Percentiles rank a stretch among this genome's conserved stretches.
phyloP scores from a whole-genome alignment of 2,888 invertebrate species.

The Cheiracanthium punctorium region DNA sequence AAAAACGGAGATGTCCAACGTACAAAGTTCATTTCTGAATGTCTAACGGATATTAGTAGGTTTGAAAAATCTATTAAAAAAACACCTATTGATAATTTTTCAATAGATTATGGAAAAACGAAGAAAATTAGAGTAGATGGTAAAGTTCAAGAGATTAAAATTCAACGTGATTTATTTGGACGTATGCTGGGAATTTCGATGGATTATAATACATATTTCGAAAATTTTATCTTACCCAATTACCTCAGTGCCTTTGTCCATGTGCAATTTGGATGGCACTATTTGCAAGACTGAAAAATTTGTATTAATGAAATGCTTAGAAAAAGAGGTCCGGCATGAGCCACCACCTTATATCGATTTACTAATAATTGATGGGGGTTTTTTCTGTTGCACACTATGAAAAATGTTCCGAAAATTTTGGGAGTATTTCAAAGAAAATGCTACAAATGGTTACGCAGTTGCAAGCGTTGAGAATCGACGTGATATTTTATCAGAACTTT shows the following conservation, averaged over 20 bases:
- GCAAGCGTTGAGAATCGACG: neutral
- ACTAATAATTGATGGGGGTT: neutral
- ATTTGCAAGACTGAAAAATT: neutral
- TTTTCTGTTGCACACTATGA: neutral
- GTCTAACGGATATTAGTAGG: neutral
- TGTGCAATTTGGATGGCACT: conserved; percentile 1
- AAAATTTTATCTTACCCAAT: neutral
- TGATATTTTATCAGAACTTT: neutral
- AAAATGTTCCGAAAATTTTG: neutral
- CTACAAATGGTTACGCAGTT: neutral
- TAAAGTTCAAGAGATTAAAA: neutral
- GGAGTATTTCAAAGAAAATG: neutral
- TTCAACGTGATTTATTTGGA: neutral
- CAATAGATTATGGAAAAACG: neutral
- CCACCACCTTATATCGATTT: neutral
- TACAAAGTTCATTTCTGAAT: neutral
- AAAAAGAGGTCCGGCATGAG: neutral
- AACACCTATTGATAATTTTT: neutral
- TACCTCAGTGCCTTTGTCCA: neutral
- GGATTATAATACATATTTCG: neutral
- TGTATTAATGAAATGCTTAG: neutral
- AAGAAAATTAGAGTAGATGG: neutral
- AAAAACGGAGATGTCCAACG: neutral
- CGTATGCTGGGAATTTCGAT: neutral
- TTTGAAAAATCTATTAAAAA: neutral